Evolutionary conservation across 2,797 vertebrate species (phyloP).

Genomic region (Etheostoma nigrum): DNA sequence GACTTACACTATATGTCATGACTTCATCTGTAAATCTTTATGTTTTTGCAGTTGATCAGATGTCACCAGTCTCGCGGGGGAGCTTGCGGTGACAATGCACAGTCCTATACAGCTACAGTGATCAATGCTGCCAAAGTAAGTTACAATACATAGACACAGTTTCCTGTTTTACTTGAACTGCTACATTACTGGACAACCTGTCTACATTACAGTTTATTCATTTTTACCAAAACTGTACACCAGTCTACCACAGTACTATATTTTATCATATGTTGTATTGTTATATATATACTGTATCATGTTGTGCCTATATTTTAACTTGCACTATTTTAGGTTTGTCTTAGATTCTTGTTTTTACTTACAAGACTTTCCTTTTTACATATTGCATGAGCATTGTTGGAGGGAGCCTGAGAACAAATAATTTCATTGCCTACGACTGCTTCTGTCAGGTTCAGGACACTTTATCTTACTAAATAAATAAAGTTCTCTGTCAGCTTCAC

Average conservation of each 20-base stretch:
- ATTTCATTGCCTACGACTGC: background rate
- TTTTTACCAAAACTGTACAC: background rate
- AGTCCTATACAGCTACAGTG: constrained; percentile 98
- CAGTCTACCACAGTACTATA: background rate
- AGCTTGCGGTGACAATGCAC: constrained; percentile 97
- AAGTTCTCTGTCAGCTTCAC: background rate
- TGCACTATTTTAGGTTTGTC: background rate
- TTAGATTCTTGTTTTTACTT: background rate
- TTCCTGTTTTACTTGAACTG: background rate
- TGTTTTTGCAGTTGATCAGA: constrained; percentile 90
- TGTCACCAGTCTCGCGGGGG: constrained; percentile 98
- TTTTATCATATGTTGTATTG: background rate
- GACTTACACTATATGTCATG: background rate
- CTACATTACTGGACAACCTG: background rate
- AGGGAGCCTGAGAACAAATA: background rate
- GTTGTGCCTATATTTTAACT: background rate
- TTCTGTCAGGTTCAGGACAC: no score
- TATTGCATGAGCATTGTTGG: background rate
- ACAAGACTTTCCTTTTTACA: background rate
- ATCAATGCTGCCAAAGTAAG: constrained; percentile 99
- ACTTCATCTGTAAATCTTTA: constrained; percentile 2
- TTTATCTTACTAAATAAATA: no score
- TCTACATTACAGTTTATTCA: background rate
- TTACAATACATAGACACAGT: constrained; percentile 34
- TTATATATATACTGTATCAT: background rate